Conservation (phyloP, 2,888 invertebrate genomes). For the Oscheius sp. region DNA sequence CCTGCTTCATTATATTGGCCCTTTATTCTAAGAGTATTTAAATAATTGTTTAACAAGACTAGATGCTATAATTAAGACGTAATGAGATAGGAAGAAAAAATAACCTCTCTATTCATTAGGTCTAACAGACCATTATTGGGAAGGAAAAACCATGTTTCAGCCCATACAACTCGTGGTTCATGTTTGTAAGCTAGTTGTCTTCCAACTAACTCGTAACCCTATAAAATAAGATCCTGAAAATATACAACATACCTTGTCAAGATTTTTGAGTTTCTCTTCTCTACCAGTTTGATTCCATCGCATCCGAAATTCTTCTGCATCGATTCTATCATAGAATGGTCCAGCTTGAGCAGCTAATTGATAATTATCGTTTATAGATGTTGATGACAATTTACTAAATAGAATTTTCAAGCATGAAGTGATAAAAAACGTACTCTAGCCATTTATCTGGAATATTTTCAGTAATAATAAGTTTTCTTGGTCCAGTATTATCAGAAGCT, state of each 20-base stretch:
- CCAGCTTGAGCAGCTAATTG: slow-evolving; percentile 35
- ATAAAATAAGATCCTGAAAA: neutral
- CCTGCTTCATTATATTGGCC: slow-evolving; percentile 10
- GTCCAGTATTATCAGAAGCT: neutral
- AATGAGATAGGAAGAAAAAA: neutral
- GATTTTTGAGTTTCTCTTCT: slow-evolving; percentile 11
- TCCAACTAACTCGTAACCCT: slow-evolving; percentile 30
- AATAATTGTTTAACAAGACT: neutral
- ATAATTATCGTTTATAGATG: neutral
- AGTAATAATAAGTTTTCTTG: neutral
- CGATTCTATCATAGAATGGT: slow-evolving; percentile 31
- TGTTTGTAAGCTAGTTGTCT: neutral
- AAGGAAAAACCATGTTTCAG: slow-evolving; percentile 28
- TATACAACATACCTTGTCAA: slow-evolving; percentile 19
- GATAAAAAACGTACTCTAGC: neutral
- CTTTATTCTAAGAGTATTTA: slow-evolving; percentile 5
- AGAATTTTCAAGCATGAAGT: neutral
- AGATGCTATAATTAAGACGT: slow-evolving; percentile 23
- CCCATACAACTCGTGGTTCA: neutral
- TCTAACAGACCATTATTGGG: neutral
- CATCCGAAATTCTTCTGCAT: slow-evolving; percentile 31
- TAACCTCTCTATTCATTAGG: neutral
- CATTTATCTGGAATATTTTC: slow-evolving; percentile 3
- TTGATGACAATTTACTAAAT: neutral
- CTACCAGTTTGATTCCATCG: slow-evolving; percentile 14